phyloP scores from a whole-genome alignment of 2,797 vertebrate genomes.

The Clamator glandarius region DNA sequence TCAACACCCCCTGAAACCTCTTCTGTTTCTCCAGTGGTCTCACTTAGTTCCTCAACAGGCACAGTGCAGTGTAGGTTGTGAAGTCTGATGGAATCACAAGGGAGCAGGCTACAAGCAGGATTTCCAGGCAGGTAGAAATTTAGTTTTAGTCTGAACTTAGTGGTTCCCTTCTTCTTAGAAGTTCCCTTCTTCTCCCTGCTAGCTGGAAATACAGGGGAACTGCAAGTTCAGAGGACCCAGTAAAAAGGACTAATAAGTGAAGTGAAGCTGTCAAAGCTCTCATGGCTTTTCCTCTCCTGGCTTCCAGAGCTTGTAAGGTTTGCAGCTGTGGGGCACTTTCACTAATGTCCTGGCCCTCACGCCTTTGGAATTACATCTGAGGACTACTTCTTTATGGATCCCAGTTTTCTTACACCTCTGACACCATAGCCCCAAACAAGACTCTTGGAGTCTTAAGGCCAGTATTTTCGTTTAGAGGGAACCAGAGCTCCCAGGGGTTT shows the following conservation, averaged over 20 bases:
- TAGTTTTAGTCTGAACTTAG: background rate
- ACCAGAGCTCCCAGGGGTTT: background rate
- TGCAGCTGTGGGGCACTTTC: background rate
- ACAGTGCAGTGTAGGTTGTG: background rate
- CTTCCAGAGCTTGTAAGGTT: background rate
- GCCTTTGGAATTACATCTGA: background rate
- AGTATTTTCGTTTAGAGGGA: background rate
- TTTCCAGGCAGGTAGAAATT: background rate
- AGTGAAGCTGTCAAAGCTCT: background rate
- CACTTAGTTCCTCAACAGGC: background rate
- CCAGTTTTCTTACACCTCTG: background rate
- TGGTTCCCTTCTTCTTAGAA: background rate
- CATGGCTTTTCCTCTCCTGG: background rate
- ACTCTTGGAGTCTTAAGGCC: background rate
- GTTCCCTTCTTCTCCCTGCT: background rate
- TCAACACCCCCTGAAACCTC: background rate
- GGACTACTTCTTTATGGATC: background rate
- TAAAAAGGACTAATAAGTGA: background rate
- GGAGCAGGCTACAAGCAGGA: background rate
- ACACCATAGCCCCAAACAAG: background rate
- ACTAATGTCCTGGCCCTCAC: background rate
- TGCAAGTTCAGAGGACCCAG: background rate
- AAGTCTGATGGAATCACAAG: background rate
- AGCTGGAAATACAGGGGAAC: background rate
- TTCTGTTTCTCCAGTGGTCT: background rate